Conservation (phyloP, 2,797 vertebrate genomes). For the Microctenopoma lineatum region DNA sequence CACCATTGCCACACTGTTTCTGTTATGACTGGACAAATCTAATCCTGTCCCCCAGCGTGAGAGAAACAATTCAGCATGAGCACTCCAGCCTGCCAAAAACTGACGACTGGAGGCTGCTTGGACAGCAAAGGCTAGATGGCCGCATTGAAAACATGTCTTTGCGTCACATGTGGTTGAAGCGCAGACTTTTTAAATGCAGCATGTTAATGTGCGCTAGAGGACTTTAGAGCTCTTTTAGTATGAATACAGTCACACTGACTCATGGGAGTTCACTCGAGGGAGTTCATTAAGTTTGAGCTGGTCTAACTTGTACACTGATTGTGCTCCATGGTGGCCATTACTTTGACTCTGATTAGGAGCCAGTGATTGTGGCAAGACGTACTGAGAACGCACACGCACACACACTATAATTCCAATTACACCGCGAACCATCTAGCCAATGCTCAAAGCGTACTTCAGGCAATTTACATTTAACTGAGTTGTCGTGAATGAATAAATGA, state of each 20-base stretch:
- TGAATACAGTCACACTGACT: slow-evolving; percentile 32
- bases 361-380: slow-evolving; percentile 64
- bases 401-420: slow-evolving; percentile 62
- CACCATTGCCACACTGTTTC: slow-evolving; percentile 40
- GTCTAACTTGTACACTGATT: slow-evolving; percentile 69
- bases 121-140: slow-evolving; percentile 15
- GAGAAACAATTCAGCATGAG: slow-evolving; percentile 47
- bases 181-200: slow-evolving; percentile 6
- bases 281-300: slow-evolving; percentile 68
- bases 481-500: slow-evolving; percentile 46
- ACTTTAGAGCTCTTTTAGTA: slow-evolving; percentile 27
- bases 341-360: slow-evolving; percentile 73
- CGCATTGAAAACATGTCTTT: slow-evolving; percentile 15
- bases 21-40: slow-evolving; percentile 54
- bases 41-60: slow-evolving; percentile 41
- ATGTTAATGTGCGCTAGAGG: slow-evolving; percentile 1
- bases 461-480: slow-evolving; percentile 53
- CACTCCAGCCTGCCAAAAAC: slow-evolving; percentile 36
- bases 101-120: slow-evolving; percentile 13
- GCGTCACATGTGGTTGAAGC: slow-evolving; percentile 7
- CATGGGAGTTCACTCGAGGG: slow-evolving; percentile 28
- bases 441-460: slow-evolving; percentile 45
- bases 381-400: slow-evolving; percentile 58
- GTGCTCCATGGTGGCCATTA: slow-evolving; percentile 70
- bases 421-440: slow-evolving; percentile 47